Evolutionary conservation across 2,113 vertebrate species (phyloP).

Genomic region (Oriolus oriolus): DNA sequence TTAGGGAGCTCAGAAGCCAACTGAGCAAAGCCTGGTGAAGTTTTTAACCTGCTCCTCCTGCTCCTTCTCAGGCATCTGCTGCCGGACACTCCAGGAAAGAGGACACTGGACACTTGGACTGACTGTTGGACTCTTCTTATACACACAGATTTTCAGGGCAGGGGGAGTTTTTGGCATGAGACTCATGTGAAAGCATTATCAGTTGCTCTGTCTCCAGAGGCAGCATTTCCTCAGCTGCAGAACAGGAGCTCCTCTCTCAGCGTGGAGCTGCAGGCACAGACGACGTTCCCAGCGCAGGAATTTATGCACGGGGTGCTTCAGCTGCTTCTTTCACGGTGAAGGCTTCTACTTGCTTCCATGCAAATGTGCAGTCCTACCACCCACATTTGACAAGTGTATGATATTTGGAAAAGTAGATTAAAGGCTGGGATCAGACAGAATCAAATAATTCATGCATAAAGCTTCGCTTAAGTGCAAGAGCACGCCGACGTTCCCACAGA

Average conservation of each 20-base stretch:
- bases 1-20: background rate
- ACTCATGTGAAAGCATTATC: background rate
- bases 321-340: background rate
- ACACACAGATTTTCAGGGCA: background rate
- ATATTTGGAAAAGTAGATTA: slow-evolving; percentile 34
- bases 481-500: background rate
- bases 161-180: background rate
- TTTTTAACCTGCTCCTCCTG: background rate
- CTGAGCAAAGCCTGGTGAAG: background rate
- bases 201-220: background rate
- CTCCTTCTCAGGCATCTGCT: background rate
- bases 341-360: background rate
- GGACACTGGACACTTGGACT: background rate
- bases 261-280: background rate
- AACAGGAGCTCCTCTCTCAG: background rate
- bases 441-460: background rate
- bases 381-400: background rate
- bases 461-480: background rate
- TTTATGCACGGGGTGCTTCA: background rate
- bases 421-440: slow-evolving; percentile 32
- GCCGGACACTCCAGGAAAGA: background rate
- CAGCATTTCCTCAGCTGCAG: background rate
- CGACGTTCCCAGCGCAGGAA: background rate
- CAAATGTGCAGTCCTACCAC: slow-evolving; percentile 9
- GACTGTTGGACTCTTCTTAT: background rate